These are phyloP conservation scores for Recurvirostra avosetta DNA, from an alignment of 2,113 vertebrate genomes.

Conservation along the genomic window DNA sequence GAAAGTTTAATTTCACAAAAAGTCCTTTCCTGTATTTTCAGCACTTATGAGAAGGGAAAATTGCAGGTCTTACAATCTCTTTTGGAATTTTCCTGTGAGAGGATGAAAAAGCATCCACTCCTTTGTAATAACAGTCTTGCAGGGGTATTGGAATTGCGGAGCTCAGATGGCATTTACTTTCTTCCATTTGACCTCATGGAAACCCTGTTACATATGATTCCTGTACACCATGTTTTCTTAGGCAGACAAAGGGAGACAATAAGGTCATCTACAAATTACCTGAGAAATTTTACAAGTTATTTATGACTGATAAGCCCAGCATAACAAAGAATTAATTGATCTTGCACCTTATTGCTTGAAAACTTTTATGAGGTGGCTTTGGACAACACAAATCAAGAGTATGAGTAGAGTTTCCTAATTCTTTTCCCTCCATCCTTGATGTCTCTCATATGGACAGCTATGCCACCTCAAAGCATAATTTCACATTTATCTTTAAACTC, in stretches of 20 bases:
- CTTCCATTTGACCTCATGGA: not conserved
- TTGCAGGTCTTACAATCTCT: not conserved
- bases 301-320: not conserved
- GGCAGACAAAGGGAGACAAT: not conserved
- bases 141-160: not conserved
- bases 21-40: not conserved
- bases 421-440: not conserved
- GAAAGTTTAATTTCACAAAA: not conserved
- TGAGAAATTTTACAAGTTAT: not conserved
- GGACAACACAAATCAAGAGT: not conserved
- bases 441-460: not conserved
- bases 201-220: not conserved
- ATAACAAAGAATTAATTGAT: not conserved
- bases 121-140: not conserved
- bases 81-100: not conserved
- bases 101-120: not conserved
- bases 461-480: not conserved
- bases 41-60: not conserved
- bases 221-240: not conserved
- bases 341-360: not conserved
- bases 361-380: not conserved
- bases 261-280: not conserved
- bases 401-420: not conserved
- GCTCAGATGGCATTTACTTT: not conserved
- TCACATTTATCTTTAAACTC: not conserved